Percentiles rank a stretch among this genome's conserved stretches.
Conservation (phyloP, 2,888 invertebrate genomes). For the Cephus rjabovi region DNA sequence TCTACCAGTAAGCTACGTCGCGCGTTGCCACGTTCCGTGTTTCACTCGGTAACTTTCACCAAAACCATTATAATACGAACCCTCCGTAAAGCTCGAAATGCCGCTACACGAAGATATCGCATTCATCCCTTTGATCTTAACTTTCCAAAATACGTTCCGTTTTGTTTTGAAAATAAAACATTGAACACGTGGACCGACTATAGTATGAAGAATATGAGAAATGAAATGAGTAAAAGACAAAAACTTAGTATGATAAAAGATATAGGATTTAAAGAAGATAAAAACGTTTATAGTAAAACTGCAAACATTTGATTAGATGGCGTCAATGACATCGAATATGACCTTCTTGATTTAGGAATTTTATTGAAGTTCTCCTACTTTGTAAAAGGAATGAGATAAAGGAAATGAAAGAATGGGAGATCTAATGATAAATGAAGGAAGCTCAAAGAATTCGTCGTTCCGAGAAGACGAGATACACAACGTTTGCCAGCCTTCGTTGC, state of each 20-base stretch:
- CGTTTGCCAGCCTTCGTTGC: background rate
- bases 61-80: background rate
- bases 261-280: background rate
- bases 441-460: background rate
- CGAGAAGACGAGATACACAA: conserved; percentile 29
- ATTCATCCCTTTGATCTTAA: background rate
- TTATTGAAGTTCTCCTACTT: background rate
- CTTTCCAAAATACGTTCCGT: too few relatives aligned
- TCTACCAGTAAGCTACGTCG: background rate
- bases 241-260: background rate
- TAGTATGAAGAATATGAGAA: background rate
- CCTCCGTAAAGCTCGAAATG: background rate
- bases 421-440: background rate
- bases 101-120: background rate
- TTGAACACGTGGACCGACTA: background rate
- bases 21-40: background rate
- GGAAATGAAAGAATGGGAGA: background rate
- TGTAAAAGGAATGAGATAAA: background rate
- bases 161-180: background rate
- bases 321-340: background rate
- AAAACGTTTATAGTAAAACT: background rate
- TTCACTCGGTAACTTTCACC: background rate
- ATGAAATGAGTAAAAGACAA: background rate
- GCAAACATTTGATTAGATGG: background rate
- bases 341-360: background rate